These are phyloP conservation scores for Anguilla anguilla DNA, from an alignment of 2,797 vertebrate genomes.

Conservation along the genomic window DNA sequence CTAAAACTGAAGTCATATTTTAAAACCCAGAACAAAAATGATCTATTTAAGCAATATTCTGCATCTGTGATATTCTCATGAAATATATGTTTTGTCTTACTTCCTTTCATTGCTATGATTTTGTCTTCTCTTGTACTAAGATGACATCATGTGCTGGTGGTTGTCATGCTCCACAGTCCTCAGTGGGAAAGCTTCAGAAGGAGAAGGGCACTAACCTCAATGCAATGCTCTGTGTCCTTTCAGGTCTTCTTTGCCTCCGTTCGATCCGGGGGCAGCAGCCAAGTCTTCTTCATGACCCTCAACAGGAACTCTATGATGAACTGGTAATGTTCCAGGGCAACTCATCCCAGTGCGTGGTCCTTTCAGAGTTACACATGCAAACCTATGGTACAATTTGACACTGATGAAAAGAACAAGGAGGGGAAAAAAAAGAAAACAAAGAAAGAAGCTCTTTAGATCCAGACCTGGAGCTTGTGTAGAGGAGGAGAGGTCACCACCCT, in stretches of 20 bases:
- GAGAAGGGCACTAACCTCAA: neutral
- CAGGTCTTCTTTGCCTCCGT: constrained; percentile 99
- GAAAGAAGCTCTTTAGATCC: constrained; percentile 19
- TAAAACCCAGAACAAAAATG: no score
- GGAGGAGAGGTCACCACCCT: neutral
- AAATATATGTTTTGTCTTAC: no score
- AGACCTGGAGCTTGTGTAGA: neutral
- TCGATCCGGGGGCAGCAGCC: constrained; percentile 95
- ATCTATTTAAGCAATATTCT: no score
- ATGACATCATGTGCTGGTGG: neutral
- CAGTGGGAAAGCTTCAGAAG: no score
- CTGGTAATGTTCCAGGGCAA: constrained; percentile 79
- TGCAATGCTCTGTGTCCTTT: neutral
- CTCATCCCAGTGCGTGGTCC: constrained; percentile 53
- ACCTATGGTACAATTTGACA: constrained; percentile 47
- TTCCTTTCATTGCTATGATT: no score
- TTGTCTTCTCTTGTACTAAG: neutral
- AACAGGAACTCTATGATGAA: constrained; percentile 99
- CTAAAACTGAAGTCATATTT: no score
- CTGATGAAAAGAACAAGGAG: constrained; percentile 21
- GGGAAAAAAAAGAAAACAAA: constrained; percentile 18
- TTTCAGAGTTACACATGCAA: constrained; percentile 71
- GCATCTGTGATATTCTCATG: no score
- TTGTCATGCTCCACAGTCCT: no score
- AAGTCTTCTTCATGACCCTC: constrained; percentile 99